Evolutionary conservation across 1,140 invertebrate genomes (phyloP).

Genomic region (Drosophila nasuta): DNA sequence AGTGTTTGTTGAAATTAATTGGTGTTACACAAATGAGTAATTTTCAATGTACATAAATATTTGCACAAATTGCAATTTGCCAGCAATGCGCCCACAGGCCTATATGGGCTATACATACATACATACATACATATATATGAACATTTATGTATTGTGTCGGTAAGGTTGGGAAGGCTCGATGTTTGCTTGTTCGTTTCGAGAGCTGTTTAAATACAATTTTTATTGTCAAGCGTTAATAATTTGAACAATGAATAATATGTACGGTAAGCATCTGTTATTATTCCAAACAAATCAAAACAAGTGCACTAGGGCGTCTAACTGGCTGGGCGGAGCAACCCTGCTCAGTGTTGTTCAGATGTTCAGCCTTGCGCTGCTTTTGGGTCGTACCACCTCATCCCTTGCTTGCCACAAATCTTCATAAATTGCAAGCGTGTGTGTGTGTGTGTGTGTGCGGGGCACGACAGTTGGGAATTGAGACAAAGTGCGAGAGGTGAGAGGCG

Average conservation of each 20-base stretch:
- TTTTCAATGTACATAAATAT: constrained; percentile 84
- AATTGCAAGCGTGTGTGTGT: constrained; percentile 62
- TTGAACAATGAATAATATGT: constrained; percentile 84
- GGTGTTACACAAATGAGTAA: constrained; percentile 84
- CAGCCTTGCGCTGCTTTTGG: too few species aligned
- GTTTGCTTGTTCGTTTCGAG: constrained; percentile 46
- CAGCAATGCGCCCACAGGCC: constrained; percentile 42
- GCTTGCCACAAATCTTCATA: constrained; percentile 82
- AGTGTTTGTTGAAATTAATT: constrained; percentile 81
- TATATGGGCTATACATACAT: too few species aligned
- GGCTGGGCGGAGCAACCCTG: constrained; percentile 47
- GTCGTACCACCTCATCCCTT: background rate
- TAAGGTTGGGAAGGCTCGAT: too few species aligned
- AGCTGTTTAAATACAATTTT: constrained; percentile 80
- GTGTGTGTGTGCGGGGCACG: constrained; percentile 19
- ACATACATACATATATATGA: too few species aligned
- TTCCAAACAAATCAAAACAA: constrained; percentile 85
- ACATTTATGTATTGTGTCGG: too few species aligned
- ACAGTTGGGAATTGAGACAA: constrained; percentile 82
- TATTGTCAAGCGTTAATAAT: constrained; percentile 85
- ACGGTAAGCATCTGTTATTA: constrained; percentile 84
- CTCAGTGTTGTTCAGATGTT: too few species aligned
- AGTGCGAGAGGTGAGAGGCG: constrained; percentile 76
- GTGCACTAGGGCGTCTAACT: constrained; percentile 68
- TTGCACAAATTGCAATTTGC: constrained; percentile 82